Evolutionary conservation across 2,113 vertebrate genomes (phyloP).

Genomic region (Gulo gulo): DNA sequence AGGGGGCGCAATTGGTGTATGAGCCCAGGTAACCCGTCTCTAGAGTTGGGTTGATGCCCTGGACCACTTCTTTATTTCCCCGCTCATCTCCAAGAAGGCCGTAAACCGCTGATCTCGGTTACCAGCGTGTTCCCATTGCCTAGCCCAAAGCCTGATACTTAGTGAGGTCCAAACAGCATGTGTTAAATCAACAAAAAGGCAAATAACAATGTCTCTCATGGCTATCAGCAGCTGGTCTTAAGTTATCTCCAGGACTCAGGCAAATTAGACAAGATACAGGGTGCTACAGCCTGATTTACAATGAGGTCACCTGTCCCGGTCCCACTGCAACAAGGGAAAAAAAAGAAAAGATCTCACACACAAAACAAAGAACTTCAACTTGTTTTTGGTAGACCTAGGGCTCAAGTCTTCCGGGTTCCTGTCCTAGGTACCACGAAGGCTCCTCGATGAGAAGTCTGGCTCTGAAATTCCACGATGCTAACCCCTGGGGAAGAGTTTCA

Average conservation of each 20-base stretch:
- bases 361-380: background rate
- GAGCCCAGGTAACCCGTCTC: background rate
- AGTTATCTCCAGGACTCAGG: background rate
- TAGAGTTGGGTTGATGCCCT: background rate
- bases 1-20: background rate
- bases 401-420: background rate
- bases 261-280: background rate
- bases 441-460: background rate
- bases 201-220: background rate
- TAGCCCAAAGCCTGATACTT: background rate
- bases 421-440: background rate
- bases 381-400: background rate
- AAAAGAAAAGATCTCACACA: background rate
- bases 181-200: background rate
- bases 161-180: background rate
- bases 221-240: background rate
- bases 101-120: background rate
- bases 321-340: background rate
- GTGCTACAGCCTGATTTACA: background rate
- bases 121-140: background rate
- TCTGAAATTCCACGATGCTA: background rate
- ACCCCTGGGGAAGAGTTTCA: background rate
- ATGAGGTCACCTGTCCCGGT: background rate
- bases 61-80: background rate
- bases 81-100: background rate